phyloP scores from a whole-genome alignment of 1,140 invertebrate species.

The Gerris buenoi region DNA sequence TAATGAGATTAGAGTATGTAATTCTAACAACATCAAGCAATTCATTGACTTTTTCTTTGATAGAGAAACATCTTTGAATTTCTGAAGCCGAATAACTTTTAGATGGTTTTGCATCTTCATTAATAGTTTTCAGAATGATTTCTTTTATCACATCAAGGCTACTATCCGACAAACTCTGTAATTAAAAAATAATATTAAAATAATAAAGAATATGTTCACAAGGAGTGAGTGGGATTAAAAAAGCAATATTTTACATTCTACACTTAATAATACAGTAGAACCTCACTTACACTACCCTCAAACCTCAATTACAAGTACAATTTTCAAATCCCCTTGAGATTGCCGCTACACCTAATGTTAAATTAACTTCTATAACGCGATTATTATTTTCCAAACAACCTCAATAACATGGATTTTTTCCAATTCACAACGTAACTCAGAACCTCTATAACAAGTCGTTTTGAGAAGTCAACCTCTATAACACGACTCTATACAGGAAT shows the following conservation, averaged over 20 bases:
- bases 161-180: slow-evolving; percentile 31
- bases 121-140: slow-evolving; percentile 48
- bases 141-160: slow-evolving; percentile 41
- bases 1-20: slow-evolving; percentile 59
- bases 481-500: no score
- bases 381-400: no score
- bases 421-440: no score
- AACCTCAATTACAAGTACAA: no score
- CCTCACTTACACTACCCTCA: no score
- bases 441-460: no score
- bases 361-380: no score
- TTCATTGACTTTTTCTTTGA: slow-evolving; percentile 56
- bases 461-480: no score
- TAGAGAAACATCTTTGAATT: slow-evolving; percentile 68
- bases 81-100: slow-evolving; percentile 47
- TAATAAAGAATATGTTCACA: not conserved
- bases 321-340: no score
- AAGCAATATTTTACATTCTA: not conserved
- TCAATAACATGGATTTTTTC: no score
- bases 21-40: slow-evolving; percentile 61
- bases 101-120: slow-evolving; percentile 53
- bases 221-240: not conserved
- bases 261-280: no score
- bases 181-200: not conserved
- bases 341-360: no score